Percentiles rank a stretch among this genome's conserved stretches.
These are phyloP conservation scores for Hyposoter dolosus DNA, from an alignment of 2,888 invertebrate genomes.

Conservation along the genomic window DNA sequence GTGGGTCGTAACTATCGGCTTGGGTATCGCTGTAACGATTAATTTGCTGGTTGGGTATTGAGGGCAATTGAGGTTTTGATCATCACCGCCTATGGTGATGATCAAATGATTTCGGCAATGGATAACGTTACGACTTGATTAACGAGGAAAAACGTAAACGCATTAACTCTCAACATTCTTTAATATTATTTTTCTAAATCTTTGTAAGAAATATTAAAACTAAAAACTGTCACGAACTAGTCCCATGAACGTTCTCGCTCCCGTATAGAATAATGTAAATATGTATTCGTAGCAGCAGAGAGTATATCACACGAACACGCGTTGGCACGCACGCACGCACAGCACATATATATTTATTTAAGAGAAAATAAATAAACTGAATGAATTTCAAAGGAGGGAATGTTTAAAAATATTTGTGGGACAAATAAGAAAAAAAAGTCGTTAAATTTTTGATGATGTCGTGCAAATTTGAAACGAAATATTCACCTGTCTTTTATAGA, in stretches of 20 bases:
- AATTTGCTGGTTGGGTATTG: slow-evolving; percentile 3
- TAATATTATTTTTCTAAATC: not conserved
- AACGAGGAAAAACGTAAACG: not conserved
- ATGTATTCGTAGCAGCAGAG: slow-evolving; percentile 38
- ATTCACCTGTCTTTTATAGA: slow-evolving; percentile 86
- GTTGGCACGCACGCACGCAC: slow-evolving; percentile 48
- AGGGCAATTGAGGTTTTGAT: too few species aligned
- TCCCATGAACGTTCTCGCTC: slow-evolving; percentile 5
- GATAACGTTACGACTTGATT: not conserved
- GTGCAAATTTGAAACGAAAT: slow-evolving; percentile 1
- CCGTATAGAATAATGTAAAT: slow-evolving; percentile 27
- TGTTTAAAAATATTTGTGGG: not conserved
- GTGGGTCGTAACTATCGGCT: not conserved
- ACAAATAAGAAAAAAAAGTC: not conserved
- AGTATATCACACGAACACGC: slow-evolving; percentile 6
- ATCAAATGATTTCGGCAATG: not conserved
- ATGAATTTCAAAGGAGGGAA: not conserved
- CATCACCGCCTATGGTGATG: not conserved
- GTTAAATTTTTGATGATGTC: not conserved
- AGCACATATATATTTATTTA: slow-evolving; percentile 33
- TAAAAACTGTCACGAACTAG: not conserved
- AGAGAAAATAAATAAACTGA: not conserved
- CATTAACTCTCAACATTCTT: not conserved
- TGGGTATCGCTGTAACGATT: slow-evolving; percentile 1
- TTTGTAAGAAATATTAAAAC: not conserved